phyloP scores from a whole-genome alignment of 2,888 invertebrate species.

The Monoplex corrugatus region DNA sequence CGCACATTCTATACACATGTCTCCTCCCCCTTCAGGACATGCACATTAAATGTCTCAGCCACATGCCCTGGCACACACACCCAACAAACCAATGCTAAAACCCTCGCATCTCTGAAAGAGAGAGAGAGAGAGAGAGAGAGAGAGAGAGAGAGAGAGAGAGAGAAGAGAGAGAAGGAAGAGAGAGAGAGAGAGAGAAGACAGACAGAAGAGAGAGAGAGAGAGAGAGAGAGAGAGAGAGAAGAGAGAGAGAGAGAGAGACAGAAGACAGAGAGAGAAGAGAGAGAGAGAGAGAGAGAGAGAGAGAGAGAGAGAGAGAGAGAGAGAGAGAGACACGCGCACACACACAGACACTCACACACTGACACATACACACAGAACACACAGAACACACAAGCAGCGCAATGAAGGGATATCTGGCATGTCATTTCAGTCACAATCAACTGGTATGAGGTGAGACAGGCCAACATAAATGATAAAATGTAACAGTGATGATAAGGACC shows the following conservation, averaged over 20 bases:
- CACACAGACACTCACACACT: not conserved
- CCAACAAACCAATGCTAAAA: no score
- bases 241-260: conserved; percentile 7
- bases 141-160: not conserved
- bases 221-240: conserved; percentile 27
- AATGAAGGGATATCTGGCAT: conserved; percentile 92
- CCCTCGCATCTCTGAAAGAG: conserved; percentile 84
- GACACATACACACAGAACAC: not conserved
- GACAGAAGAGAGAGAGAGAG: not conserved
- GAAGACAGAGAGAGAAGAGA: not conserved
- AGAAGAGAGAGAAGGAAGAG: not conserved
- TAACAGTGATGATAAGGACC: not conserved
- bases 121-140: not conserved
- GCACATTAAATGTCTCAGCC: no score
- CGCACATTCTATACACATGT: no score
- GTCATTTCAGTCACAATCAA: conserved; percentile 88
- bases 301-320: conserved; percentile 17
- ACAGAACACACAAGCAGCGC: conserved; percentile 86
- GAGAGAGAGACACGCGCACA: not conserved
- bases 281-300: not conserved
- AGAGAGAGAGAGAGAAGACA: not conserved
- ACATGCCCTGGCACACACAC: no score
- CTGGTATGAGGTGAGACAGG: no score
- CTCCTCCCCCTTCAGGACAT: no score
- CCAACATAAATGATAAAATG: not conserved